Evolutionary conservation across 2,113 vertebrate genomes (phyloP).

Genomic region (Reinhardtius hippoglossoides): DNA sequence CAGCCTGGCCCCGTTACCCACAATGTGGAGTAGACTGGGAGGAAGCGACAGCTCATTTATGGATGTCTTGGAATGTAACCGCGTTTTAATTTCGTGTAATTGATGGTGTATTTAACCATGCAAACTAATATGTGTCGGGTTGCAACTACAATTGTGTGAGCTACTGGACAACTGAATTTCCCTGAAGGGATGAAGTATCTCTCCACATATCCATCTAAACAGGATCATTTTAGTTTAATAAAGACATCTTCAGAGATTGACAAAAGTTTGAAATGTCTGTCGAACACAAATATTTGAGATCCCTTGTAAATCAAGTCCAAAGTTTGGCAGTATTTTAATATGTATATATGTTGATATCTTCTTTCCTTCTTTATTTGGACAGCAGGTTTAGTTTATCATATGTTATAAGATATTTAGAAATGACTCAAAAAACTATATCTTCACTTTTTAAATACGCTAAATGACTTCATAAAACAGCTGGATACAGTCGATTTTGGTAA

Average conservation of each 20-base stretch:
- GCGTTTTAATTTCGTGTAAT: neutral
- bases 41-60: slow-evolving; percentile 26
- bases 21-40: slow-evolving; percentile 36
- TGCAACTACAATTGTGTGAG: neutral
- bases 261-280: neutral
- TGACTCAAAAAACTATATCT: no score
- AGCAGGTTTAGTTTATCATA: neutral
- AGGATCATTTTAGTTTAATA: no score
- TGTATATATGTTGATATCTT: no score
- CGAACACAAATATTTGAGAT: no score
- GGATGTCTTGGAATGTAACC: slow-evolving; percentile 29
- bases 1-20: slow-evolving; percentile 49
- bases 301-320: no score
- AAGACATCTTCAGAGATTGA: no score
- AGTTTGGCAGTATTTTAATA: no score
- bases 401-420: neutral
- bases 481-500: neutral
- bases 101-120: neutral
- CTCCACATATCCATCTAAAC: no score
- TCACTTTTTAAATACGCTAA: no score
- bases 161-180: no score
- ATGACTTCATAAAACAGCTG: no score
- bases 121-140: neutral
- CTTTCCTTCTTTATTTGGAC: neutral
- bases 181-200: no score